Conservation (phyloP, 1,140 invertebrate species). For the Trichoplusia ni region DNA sequence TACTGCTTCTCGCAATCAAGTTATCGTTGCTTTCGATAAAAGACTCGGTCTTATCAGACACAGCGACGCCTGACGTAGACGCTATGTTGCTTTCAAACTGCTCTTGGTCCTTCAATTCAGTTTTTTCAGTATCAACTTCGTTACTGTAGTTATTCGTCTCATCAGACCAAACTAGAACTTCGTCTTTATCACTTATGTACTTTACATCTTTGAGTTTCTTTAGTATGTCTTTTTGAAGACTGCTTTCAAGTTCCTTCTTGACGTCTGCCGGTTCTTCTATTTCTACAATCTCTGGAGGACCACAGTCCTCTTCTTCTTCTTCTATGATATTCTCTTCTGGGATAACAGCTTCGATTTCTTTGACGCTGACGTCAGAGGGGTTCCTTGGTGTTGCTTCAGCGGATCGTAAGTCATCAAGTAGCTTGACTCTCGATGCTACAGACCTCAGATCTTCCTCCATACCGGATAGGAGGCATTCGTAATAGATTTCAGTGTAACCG, state of each 20-base stretch:
- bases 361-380: constrained; percentile 29
- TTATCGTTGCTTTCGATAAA: constrained; percentile 60
- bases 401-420: constrained; percentile 62
- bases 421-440: constrained; percentile 64
- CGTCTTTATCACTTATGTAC: constrained; percentile 50
- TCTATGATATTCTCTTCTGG: background rate
- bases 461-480: constrained; percentile 59
- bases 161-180: constrained; percentile 51
- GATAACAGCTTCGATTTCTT: constrained; percentile 14
- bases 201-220: constrained; percentile 56
- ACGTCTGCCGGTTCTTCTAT: constrained; percentile 25
- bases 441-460: constrained; percentile 64
- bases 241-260: constrained; percentile 41
- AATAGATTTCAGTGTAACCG: constrained; percentile 66
- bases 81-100: constrained; percentile 26
- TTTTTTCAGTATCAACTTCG: constrained; percentile 31
- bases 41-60: constrained; percentile 61
- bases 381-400: constrained; percentile 53
- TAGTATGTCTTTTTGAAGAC: constrained; percentile 43
- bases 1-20: constrained; percentile 53
- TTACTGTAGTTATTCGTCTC: constrained; percentile 43
- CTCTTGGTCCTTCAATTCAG: constrained; percentile 31
- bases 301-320: constrained; percentile 26
- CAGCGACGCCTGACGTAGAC: constrained; percentile 39
- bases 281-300: constrained; percentile 1